These are phyloP conservation scores for Helicoverpa armigera DNA, from an alignment of 1,140 invertebrate species.

Conservation along the genomic window DNA sequence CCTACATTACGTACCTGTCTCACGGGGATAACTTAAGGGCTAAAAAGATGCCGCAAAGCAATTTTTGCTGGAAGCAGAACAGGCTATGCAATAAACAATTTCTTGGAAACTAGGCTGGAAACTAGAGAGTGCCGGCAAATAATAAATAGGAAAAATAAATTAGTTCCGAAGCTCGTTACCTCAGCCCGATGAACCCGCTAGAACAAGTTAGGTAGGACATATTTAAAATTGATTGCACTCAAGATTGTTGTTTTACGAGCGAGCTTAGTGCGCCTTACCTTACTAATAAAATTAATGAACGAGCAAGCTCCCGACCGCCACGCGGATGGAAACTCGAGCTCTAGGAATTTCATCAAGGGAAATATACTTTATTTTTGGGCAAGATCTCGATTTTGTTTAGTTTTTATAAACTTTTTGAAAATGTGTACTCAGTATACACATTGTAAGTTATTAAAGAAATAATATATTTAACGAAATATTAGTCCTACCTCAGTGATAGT, in stretches of 20 bases:
- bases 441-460: background rate
- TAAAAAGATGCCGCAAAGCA: background rate
- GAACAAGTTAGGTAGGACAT: conserved; percentile 5
- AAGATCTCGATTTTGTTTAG: background rate
- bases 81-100: conserved; percentile 15
- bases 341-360: conserved; percentile 36
- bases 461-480: background rate
- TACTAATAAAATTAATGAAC: conserved; percentile 47
- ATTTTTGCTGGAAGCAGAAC: background rate
- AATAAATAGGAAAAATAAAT: conserved; percentile 29
- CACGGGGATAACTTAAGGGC: background rate
- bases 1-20: background rate
- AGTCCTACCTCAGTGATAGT: background rate
- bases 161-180: conserved; percentile 9
- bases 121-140: background rate
- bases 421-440: too few relatives aligned
- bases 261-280: conserved; percentile 33
- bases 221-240: conserved; percentile 42
- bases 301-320: conserved; percentile 7
- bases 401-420: too few relatives aligned
- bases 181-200: background rate
- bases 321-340: conserved; percentile 20
- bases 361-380: conserved; percentile 26
- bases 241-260: conserved; percentile 40
- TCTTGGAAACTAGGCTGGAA: background rate